phyloP scores from a whole-genome alignment of 2,113 vertebrate genomes.

The Leuciscus idus region DNA sequence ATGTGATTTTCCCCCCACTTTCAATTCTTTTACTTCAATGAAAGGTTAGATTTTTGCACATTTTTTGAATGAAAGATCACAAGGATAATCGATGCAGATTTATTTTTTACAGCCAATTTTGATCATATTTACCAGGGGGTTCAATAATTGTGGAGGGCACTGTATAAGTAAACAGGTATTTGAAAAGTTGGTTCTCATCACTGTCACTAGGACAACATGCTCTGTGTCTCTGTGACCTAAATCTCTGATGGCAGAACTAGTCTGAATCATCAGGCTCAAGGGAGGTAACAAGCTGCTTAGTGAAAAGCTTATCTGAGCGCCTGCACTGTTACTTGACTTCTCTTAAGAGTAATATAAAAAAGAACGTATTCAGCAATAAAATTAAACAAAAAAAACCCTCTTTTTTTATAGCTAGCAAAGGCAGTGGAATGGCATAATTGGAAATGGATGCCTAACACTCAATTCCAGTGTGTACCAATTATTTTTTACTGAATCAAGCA shows the following conservation, averaged over 20 bases:
- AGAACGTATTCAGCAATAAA: background rate
- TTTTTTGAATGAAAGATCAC: no score
- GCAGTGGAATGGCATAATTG: background rate
- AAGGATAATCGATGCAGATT: no score
- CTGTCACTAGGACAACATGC: constrained; percentile 43
- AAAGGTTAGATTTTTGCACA: no score
- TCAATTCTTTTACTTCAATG: no score
- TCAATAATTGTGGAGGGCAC: no score
- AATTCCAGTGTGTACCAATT: background rate
- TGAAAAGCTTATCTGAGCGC: constrained; percentile 39
- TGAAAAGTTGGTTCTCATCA: background rate
- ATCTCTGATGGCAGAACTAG: constrained; percentile 45
- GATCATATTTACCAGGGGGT: no score
- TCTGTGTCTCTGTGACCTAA: constrained; percentile 45
- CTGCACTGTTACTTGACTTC: background rate
- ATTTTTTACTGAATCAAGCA: background rate
- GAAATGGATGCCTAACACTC: background rate
- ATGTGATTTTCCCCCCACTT: no score
- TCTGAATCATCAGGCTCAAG: constrained; percentile 46
- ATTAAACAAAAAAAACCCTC: background rate
- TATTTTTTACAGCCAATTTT: no score
- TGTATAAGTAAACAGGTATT: background rate
- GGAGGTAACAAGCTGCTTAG: constrained; percentile 50
- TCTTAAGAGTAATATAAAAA: background rate
- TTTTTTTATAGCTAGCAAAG: background rate